Percentiles rank a stretch among this genome's conserved stretches.
phyloP scores from a whole-genome alignment of 2,797 vertebrate species.

The Arctocebus calabarensis region DNA sequence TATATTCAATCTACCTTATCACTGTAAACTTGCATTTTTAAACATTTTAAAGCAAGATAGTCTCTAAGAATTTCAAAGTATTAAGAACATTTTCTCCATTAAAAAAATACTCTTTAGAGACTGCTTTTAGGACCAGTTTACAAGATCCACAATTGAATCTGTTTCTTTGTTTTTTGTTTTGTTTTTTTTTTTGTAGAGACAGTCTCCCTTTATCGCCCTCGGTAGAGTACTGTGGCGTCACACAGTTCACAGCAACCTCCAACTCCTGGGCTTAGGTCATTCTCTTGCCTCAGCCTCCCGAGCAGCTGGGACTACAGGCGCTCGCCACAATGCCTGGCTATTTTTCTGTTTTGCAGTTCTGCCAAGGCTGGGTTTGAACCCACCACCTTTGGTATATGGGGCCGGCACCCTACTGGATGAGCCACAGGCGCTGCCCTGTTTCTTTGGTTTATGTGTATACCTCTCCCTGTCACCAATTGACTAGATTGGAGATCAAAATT shows the following conservation, averaged over 20 bases:
- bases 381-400: too few relatives aligned
- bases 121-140: constrained; percentile 22
- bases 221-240: too few relatives aligned
- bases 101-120: constrained; percentile 39
- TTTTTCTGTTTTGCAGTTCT: too few relatives aligned
- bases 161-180: not conserved
- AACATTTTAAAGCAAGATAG: constrained; percentile 49
- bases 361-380: too few relatives aligned
- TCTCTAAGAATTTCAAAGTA: constrained; percentile 60
- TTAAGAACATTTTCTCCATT: constrained; percentile 24
- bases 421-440: not conserved
- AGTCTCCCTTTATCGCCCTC: too few relatives aligned
- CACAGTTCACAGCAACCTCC: too few relatives aligned
- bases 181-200: too few relatives aligned
- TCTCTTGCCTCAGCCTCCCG: too few relatives aligned
- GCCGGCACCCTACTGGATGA: too few relatives aligned
- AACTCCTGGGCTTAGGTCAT: too few relatives aligned
- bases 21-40: constrained; percentile 59
- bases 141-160: not conserved
- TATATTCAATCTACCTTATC: constrained; percentile 37
- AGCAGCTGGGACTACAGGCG: too few relatives aligned
- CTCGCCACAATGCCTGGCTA: too few relatives aligned
- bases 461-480: not conserved
- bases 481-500: not conserved
- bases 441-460: not conserved